phyloP scores from a whole-genome alignment of 1,140 invertebrate species.

The Metopolophium dirhodum region DNA sequence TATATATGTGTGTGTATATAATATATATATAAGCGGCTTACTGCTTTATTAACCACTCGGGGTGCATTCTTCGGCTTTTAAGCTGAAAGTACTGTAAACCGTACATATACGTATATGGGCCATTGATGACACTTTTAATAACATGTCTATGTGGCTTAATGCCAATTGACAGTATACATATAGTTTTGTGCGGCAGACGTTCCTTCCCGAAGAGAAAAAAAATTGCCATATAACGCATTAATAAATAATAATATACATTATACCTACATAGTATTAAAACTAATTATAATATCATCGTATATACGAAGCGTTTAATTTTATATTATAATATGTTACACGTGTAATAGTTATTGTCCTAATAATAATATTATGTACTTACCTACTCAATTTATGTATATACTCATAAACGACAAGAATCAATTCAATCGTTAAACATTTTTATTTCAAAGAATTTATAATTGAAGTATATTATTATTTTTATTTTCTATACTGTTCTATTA shows the following conservation, averaged over 20 bases:
- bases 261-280: background rate
- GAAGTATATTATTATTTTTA: no score
- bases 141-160: conserved; percentile 17
- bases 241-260: conserved; percentile 9
- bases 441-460: background rate
- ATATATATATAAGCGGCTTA: conserved; percentile 24
- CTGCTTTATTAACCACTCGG: conserved; percentile 20
- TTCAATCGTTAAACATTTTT: background rate
- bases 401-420: background rate
- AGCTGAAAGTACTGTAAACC: conserved; percentile 23
- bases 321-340: background rate
- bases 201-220: background rate
- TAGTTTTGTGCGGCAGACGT: background rate
- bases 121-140: conserved; percentile 29
- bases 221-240: background rate
- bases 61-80: conserved; percentile 39
- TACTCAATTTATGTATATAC: no score
- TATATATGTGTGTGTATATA: background rate
- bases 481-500: no score
- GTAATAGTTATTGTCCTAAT: background rate
- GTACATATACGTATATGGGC: background rate
- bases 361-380: no score
- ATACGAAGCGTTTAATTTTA: background rate
- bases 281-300: background rate
- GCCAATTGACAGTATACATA: background rate